These are phyloP conservation scores for Hemistola chrysoprasaria DNA, from an alignment of 2,888 invertebrate species.

Conservation along the genomic window DNA sequence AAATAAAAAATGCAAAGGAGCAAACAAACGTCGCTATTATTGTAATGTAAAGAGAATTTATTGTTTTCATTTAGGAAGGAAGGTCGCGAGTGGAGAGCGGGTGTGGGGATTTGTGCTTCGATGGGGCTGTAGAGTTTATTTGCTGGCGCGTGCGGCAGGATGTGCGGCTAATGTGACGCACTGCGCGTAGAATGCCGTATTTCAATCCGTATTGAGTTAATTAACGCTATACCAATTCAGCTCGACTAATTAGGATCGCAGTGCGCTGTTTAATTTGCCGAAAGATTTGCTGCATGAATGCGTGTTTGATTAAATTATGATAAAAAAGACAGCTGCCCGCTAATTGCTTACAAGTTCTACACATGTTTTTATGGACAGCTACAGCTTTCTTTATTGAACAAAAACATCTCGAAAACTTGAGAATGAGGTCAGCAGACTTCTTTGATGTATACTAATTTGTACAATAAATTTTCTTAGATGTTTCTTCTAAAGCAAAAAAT, in stretches of 20 bases:
- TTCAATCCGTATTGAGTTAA: conserved; percentile 62
- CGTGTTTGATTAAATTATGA: conserved; percentile 27
- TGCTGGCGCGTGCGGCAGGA: conserved; percentile 66
- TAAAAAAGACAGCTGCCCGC: conserved; percentile 16
- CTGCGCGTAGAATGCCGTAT: conserved; percentile 57
- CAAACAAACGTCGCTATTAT: conserved; percentile 54
- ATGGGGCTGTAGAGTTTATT: conserved; percentile 69
- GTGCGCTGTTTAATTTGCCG: conserved; percentile 43
- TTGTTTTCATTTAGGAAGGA: conserved; percentile 71
- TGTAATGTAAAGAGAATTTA: conserved; percentile 63
- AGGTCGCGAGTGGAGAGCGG: conserved; percentile 47
- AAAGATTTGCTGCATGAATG: conserved; percentile 39
- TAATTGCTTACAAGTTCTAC: conserved; percentile 14
- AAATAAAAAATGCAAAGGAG: conserved; percentile 40
- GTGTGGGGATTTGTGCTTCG: conserved; percentile 58
- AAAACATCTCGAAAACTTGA: too few species aligned
- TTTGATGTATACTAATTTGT: too few species aligned
- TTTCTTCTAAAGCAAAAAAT: too few species aligned
- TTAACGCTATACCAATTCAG: conserved; percentile 53
- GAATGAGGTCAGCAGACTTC: too few species aligned
- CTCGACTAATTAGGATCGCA: conserved; percentile 42
- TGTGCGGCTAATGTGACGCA: conserved; percentile 61
- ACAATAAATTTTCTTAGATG: too few species aligned
- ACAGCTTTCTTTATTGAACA: too few species aligned
- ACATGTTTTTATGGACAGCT: neutral